Conservation (phyloP, 2,113 vertebrate species). For the Pseudopodoces humilis region DNA sequence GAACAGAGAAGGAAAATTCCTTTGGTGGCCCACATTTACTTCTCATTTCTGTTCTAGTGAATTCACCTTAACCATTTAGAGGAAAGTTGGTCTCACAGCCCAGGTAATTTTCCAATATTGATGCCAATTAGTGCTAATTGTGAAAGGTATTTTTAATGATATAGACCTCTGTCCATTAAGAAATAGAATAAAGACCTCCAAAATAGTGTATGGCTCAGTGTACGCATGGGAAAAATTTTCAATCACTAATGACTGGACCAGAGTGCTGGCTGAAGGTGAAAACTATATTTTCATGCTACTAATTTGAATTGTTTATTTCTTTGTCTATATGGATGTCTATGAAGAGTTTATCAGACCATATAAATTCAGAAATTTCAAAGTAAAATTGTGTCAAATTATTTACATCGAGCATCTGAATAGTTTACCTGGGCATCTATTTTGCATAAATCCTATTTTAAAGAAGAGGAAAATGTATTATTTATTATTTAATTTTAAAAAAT, state of each 20-base stretch:
- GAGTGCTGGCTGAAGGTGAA: not conserved
- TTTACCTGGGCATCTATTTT: not conserved
- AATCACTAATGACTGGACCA: not conserved
- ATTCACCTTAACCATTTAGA: not conserved
- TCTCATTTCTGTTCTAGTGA: not conserved
- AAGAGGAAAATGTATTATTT: not conserved
- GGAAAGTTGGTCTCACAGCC: not conserved
- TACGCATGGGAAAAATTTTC: constrained; percentile 59
- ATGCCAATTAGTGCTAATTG: not conserved
- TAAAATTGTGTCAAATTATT: not conserved
- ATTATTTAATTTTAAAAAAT: too few relatives aligned
- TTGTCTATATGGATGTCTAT: not conserved
- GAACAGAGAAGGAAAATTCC: not conserved
- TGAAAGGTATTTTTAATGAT: not conserved
- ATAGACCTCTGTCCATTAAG: not conserved
- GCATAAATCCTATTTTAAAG: not conserved
- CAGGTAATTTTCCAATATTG: not conserved
- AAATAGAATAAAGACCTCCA: constrained; percentile 24
- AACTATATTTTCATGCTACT: not conserved
- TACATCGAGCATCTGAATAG: not conserved
- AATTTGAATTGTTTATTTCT: not conserved
- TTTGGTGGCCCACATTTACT: not conserved
- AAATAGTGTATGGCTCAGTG: not conserved
- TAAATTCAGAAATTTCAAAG: constrained; percentile 5
- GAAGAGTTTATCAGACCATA: not conserved